Evolutionary conservation across 2,888 invertebrate genomes (phyloP).

Genomic region (Ephialtes manifestator): DNA sequence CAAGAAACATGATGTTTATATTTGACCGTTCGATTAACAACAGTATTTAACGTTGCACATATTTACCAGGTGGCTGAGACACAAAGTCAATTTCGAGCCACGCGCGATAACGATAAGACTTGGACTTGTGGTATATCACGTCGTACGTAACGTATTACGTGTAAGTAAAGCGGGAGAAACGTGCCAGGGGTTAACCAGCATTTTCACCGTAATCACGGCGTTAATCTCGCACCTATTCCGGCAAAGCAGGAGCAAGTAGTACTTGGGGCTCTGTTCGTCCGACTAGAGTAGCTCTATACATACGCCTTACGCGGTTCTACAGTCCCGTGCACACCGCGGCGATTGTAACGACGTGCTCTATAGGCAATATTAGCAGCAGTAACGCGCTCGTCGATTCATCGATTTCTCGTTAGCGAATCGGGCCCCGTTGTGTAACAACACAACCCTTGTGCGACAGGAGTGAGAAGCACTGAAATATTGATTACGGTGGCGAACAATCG

Average conservation of each 20-base stretch:
- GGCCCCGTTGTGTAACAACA: constrained; percentile 29
- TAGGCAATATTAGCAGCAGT: constrained; percentile 60
- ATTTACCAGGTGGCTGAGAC: background rate
- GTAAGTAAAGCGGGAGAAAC: constrained; percentile 59
- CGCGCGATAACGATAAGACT: constrained; percentile 57
- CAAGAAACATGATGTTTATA: background rate
- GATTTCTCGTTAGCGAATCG: constrained; percentile 66
- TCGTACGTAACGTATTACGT: constrained; percentile 45
- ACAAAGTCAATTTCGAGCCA: constrained; percentile 27
- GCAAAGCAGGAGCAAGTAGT: constrained; percentile 55
- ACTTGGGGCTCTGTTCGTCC: constrained; percentile 31
- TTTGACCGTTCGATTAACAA: background rate
- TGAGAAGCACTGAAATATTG: constrained; percentile 46
- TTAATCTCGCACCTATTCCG: constrained; percentile 64
- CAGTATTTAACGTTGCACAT: background rate
- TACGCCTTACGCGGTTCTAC: constrained; percentile 37
- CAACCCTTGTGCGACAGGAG: constrained; percentile 22
- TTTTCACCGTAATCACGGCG: constrained; percentile 66
- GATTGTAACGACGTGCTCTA: constrained; percentile 36
- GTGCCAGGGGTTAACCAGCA: constrained; percentile 65
- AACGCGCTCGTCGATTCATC: constrained; percentile 64
- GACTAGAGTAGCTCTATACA: background rate
- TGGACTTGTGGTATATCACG: constrained; percentile 15
- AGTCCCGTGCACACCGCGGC: constrained; percentile 6
- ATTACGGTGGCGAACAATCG: constrained; percentile 43